Base-by-base conservation (phyloP, 2,888 invertebrate genomes). In the Apodemia zela region DNA sequence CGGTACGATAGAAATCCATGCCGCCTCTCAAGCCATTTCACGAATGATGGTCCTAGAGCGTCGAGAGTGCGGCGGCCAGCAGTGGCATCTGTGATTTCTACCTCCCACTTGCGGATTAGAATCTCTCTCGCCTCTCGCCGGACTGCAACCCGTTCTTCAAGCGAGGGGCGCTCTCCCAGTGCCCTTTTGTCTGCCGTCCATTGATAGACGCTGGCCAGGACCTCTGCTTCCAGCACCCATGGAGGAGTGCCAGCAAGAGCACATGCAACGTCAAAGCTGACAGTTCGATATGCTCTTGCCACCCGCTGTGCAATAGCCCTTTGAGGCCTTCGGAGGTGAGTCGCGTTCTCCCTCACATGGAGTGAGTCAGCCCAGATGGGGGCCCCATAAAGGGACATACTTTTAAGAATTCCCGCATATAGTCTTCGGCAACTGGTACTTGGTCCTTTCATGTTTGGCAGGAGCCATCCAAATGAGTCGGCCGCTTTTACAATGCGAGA, bases 211-310 rank as follows among this genome's bases (percentile, higher is more conserved):
- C 21, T 42, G 13, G 57, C 18, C 21, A 57, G 45, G 6, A 25
- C 57, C 21, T n/a, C 54, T 10, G 62, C 62, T 13, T 57, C 57
- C 15, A 62, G 15, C 21, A 57, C 57, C 62, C 62, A 62, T 2
- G 57, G 62, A 2, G 62, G 62, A n/a, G 57, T 45, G n/a, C 62
- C 57, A 15, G 57, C 62, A 0, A 62, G 42, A 6, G 54, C 33
- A 21, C 35, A 42, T 6, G 62, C 54, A 8, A 35, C 35, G 35
- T 35, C 25, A 4, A 25, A 25, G n/a, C n/a, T n/a, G n/a, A n/a
- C n/a, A n/a, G n/a, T n/a, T n/a, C n/a, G n/a, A n/a, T n/a, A n/a
- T n/a, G n/a, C n/a, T n/a, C n/a, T n/a, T n/a, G n/a, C n/a, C n/a
- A n/a, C n/a, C n/a, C n/a, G n/a, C n/a, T n/a, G n/a, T n/a, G n/a